These are phyloP conservation scores for Bos indicus DNA, from an alignment of 2,113 vertebrate species.

Conservation along the genomic window DNA sequence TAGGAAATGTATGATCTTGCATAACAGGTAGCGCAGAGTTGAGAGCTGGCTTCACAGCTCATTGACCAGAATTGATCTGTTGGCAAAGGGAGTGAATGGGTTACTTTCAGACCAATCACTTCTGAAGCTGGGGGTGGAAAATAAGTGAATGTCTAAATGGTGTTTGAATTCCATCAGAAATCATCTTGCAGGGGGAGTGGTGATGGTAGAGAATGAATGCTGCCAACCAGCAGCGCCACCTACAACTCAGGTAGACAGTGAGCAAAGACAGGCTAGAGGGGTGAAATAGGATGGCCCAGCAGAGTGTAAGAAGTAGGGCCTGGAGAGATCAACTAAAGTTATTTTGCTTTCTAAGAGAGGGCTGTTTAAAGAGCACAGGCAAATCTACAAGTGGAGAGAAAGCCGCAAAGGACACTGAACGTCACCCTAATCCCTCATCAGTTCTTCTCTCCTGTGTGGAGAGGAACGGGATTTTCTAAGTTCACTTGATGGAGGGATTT, in stretches of 20 bases:
- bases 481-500: neutral
- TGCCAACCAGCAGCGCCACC: neutral
- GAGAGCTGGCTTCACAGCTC: neutral
- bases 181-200: neutral
- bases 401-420: neutral
- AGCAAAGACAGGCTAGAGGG: neutral
- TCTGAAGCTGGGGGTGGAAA: neutral
- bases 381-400: neutral
- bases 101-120: neutral
- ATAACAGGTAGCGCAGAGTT: neutral
- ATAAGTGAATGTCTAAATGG: neutral
- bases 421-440: neutral
- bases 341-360: neutral
- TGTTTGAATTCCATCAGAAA: neutral
- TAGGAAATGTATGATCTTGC: neutral
- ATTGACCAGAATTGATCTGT: neutral
- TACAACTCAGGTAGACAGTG: neutral
- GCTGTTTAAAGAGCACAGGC: neutral
- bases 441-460: neutral
- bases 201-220: neutral
- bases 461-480: neutral
- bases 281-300: neutral
- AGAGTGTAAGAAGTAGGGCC: neutral
- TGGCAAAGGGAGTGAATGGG: neutral
- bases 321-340: neutral